phyloP scores from a whole-genome alignment of 2,888 invertebrate genomes.

The Sphinx pinastri region DNA sequence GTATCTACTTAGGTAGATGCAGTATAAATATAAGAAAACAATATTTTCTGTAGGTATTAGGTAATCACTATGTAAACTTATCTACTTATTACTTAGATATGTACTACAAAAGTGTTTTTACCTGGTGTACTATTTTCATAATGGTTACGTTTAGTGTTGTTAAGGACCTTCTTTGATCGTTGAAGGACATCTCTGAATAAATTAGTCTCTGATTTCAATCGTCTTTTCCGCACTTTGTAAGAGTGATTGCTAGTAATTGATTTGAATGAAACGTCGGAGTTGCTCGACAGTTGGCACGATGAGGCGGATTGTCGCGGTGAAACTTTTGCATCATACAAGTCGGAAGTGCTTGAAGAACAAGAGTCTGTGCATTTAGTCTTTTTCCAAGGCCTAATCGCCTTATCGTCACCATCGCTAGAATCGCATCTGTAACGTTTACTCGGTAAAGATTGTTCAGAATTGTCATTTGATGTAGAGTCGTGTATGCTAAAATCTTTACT shows the following conservation, averaged over 20 bases:
- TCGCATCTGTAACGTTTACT: constrained; percentile 64
- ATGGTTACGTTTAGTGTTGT: constrained; percentile 48
- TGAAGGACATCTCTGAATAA: constrained; percentile 66
- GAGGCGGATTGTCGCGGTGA: constrained; percentile 44
- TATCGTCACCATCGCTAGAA: constrained; percentile 56
- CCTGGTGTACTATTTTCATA: constrained; percentile 58
- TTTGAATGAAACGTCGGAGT: constrained; percentile 72
- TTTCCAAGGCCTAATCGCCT: constrained; percentile 59
- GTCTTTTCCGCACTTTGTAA: constrained; percentile 68
- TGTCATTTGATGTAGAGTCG: constrained; percentile 56
- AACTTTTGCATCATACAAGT: constrained; percentile 52
- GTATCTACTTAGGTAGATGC: too few species aligned
- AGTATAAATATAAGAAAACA: too few species aligned
- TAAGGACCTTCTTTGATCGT: constrained; percentile 57
- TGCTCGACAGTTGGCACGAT: constrained; percentile 58
- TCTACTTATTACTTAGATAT: constrained; percentile 30
- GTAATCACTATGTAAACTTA: too few species aligned
- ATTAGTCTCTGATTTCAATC: constrained; percentile 67
- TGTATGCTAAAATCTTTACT: constrained; percentile 58
- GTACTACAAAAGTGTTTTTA: constrained; percentile 38
- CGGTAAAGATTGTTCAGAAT: constrained; percentile 52
- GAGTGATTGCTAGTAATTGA: constrained; percentile 70
- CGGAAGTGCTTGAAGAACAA: constrained; percentile 59
- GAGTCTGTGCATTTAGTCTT: constrained; percentile 65
- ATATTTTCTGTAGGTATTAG: too few species aligned